A percentile compares a stretch with the other conserved stretches of the same genome.
Evolutionary conservation across 2,113 vertebrate species (phyloP).

Genomic region (Puffinus mauretanicus): DNA sequence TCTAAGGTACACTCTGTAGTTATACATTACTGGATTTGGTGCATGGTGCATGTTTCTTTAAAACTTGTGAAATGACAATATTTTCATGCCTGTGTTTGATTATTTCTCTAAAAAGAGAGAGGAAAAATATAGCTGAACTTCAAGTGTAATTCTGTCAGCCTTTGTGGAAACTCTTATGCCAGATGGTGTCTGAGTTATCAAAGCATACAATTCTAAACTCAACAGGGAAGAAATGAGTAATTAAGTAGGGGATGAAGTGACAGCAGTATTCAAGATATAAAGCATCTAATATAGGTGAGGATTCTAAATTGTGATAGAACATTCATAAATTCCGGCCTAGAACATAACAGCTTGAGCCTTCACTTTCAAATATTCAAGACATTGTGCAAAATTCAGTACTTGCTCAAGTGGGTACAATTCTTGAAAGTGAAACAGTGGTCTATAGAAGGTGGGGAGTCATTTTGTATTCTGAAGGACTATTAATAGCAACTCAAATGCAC

Average conservation of each 20-base stretch:
- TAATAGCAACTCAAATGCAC: neutral
- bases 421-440: neutral
- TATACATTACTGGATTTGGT: neutral
- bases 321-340: neutral
- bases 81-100: neutral
- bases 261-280: constrained; percentile 32
- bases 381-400: neutral
- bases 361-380: neutral
- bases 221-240: constrained; percentile 61
- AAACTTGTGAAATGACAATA: neutral
- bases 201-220: constrained; percentile 58
- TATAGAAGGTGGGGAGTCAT: neutral
- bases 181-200: constrained; percentile 62
- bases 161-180: too few species aligned
- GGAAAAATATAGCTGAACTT: neutral
- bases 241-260: constrained; percentile 50
- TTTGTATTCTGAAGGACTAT: neutral
- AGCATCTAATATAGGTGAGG: constrained; percentile 7
- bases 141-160: constrained; percentile 21
- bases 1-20: neutral
- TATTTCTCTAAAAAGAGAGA: constrained; percentile 3
- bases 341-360: neutral
- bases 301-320: neutral
- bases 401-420: neutral
- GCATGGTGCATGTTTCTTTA: neutral